Percentiles rank a stretch among this genome's conserved stretches.
Conservation (phyloP, 2,888 invertebrate genomes). For the Cyrtodaria siliqua region DNA sequence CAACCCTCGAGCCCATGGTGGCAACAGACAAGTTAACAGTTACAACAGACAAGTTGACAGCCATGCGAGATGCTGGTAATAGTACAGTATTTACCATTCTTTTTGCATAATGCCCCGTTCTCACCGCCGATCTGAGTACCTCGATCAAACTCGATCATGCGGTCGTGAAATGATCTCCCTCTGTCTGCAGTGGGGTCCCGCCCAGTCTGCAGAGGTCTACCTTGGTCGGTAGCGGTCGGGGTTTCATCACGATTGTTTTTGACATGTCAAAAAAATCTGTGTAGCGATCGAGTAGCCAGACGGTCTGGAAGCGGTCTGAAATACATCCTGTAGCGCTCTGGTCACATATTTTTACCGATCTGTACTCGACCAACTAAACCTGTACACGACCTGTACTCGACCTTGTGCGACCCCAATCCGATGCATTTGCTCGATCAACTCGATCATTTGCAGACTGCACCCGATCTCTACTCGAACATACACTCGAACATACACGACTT, state of each 20-base stretch:
- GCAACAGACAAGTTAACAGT: no score
- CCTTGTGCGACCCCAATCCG: background rate
- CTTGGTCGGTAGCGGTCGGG: constrained; percentile 20
- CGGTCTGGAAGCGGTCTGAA: constrained; percentile 12
- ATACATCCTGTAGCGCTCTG: background rate
- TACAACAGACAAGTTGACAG: no score
- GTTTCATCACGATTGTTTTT: constrained; percentile 9
- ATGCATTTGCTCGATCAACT: constrained; percentile 22
- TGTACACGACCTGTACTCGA: constrained; percentile 1
- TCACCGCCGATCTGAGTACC: constrained; percentile 17
- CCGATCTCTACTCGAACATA: constrained; percentile 16
- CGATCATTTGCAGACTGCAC: constrained; percentile 2
- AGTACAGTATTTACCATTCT: no score
- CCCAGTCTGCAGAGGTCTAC: background rate
- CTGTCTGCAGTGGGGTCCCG: constrained; percentile 6
- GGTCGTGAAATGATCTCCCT: constrained; percentile 14
- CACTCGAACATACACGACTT: background rate
- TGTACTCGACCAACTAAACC: background rate
- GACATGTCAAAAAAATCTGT: constrained; percentile 9
- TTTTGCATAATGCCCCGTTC: constrained; percentile 1
- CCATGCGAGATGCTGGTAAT: no score
- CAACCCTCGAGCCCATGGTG: no score
- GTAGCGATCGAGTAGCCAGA: constrained; percentile 11
- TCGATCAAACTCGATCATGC: constrained; percentile 13
- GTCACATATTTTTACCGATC: constrained; percentile 6